Evolutionary conservation across 92 coral and sea anemone genomes (phyloP).

Genomic region (Epizoanthus illoricatus): DNA sequence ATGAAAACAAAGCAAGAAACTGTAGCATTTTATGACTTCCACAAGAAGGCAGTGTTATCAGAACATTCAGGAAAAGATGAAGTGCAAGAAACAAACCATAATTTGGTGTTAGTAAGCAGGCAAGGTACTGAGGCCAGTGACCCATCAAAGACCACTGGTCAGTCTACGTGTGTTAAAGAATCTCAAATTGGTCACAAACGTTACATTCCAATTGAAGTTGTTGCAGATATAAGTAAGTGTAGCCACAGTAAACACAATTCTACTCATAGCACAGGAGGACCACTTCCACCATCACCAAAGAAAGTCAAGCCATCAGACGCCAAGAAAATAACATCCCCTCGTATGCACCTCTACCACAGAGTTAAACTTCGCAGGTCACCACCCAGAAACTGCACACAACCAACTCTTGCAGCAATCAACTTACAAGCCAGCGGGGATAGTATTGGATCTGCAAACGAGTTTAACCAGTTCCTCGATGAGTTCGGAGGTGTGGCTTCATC

Average conservation of each 20-base stretch:
- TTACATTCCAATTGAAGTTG: not conserved
- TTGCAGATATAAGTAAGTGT: not conserved
- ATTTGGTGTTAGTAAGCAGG: not conserved
- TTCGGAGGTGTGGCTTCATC: conserved; percentile 45
- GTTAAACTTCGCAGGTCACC: conserved; percentile 56
- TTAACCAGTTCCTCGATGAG: conserved; percentile 50
- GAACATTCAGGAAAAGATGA: not conserved
- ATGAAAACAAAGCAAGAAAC: not conserved
- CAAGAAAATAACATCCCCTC: conserved; percentile 22
- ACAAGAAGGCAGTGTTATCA: not conserved
- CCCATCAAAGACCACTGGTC: not conserved
- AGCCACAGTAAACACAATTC: not conserved
- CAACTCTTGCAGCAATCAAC: conserved; percentile 92
- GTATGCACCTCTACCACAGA: not conserved
- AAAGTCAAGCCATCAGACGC: conserved; percentile 25
- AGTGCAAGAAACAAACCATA: not conserved
- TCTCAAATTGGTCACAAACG: not conserved
- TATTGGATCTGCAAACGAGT: conserved; percentile 40
- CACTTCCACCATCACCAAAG: not conserved
- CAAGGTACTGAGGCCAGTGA: not conserved
- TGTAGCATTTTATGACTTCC: not conserved
- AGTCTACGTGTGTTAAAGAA: not conserved
- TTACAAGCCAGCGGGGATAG: conserved; percentile 47
- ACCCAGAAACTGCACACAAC: conserved; percentile 61
- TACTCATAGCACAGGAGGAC: not conserved